Conservation (phyloP, 53 echinoderm and acorn worm species). For the Henricia sp. region DNA sequence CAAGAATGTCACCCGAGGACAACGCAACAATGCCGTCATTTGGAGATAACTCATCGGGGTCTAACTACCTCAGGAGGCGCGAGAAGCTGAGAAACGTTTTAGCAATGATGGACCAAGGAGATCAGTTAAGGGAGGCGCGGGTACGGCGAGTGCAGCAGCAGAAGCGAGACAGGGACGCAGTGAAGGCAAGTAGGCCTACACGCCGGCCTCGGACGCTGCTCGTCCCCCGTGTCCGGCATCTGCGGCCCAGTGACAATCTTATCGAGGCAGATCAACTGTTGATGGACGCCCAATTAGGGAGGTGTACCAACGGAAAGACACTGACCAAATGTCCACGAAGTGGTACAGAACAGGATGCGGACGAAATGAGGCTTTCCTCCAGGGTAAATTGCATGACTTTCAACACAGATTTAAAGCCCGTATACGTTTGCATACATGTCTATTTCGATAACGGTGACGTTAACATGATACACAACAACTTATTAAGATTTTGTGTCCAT, state of each 20-base stretch:
- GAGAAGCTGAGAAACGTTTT: conserved; percentile 66
- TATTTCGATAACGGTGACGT: too few species aligned
- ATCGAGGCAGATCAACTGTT: conserved; percentile 15
- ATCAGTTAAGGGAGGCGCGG: not conserved
- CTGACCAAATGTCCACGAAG: conserved; percentile 43
- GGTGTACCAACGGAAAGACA: conserved; percentile 47
- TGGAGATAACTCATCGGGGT: not conserved
- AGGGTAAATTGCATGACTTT: conserved; percentile 2
- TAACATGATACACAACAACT: too few species aligned
- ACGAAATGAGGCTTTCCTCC: not conserved
- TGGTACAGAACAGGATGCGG: not conserved
- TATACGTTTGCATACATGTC: too few species aligned
- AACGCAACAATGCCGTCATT: not conserved
- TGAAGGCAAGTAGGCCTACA: too few species aligned
- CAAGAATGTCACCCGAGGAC: not conserved
- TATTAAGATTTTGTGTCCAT: too few species aligned
- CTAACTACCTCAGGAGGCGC: conserved; percentile 7
- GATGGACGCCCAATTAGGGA: conserved; percentile 28
- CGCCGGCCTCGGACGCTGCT: not conserved
- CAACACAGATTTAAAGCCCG: not conserved
- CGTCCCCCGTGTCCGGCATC: conserved; percentile 23
- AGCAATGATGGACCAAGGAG: conserved; percentile 69
- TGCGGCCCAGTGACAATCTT: conserved; percentile 42
- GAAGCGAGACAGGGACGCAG: not conserved
- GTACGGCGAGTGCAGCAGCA: too few species aligned